phyloP scores from a whole-genome alignment of 2,797 vertebrate species.

The Scleropages formosus region DNA sequence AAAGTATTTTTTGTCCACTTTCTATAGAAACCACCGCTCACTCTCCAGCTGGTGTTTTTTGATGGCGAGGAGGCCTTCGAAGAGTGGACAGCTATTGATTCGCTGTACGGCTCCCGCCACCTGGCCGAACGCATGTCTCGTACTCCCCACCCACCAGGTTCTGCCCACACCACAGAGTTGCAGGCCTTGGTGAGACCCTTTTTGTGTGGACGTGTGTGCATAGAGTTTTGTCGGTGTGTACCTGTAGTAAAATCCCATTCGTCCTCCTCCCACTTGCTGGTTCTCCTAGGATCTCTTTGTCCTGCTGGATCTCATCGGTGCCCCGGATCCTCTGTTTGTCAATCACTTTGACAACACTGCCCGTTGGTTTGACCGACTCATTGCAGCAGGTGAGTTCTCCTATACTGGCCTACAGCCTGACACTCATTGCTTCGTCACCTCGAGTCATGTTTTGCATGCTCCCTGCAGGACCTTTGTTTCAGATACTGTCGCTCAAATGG shows the following conservation, averaged over 20 bases:
- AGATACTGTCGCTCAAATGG: too few species aligned
- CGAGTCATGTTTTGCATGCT: too few species aligned
- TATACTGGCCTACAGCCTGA: too few species aligned
- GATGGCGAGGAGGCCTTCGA: conserved; percentile 87
- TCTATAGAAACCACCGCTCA: conserved; percentile 63
- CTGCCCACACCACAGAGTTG: conserved; percentile 63
- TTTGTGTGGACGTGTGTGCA: background rate
- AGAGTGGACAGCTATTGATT: conserved; percentile 81
- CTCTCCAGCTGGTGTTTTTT: conserved; percentile 86
- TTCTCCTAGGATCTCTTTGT: conserved; percentile 80
- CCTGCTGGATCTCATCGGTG: conserved; percentile 85
- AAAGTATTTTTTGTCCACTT: background rate
- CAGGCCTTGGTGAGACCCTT: conserved; percentile 76
- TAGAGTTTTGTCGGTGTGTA: background rate
- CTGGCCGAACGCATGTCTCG: conserved; percentile 76
- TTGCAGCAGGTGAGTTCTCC: conserved; percentile 69
- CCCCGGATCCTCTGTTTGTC: conserved; percentile 70
- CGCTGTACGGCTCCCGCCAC: conserved; percentile 87
- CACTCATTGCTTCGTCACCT: too few species aligned
- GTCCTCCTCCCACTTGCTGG: background rate
- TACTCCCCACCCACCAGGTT: conserved; percentile 58
- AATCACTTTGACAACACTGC: conserved; percentile 84
- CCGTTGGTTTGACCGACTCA: conserved; percentile 83
- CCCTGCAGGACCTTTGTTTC: too few species aligned
- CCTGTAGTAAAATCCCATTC: background rate